Conservation (phyloP, 2,113 vertebrate genomes). For the Psettodes erumei region DNA sequence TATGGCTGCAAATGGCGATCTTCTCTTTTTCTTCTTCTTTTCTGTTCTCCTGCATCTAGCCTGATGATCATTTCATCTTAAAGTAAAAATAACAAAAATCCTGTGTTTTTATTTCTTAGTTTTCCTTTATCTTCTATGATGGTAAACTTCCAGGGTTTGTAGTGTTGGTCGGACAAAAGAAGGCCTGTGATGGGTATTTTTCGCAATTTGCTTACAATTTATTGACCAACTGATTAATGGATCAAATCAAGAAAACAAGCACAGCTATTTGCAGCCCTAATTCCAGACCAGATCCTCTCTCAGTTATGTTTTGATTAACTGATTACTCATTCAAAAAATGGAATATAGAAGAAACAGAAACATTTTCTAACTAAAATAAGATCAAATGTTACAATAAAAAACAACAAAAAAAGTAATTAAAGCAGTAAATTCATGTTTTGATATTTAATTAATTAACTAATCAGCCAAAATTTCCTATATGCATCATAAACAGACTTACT, state of each 20-base stretch:
- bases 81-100: neutral
- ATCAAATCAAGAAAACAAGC: neutral
- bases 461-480: no score
- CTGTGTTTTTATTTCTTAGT: neutral
- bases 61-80: neutral
- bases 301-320: neutral
- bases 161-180: neutral
- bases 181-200: neutral
- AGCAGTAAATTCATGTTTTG: no score
- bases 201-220: neutral
- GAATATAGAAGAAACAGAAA: neutral
- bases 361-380: neutral
- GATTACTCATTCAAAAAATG: neutral
- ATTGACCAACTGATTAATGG: neutral
- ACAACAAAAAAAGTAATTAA: neutral
- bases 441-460: no score
- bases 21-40: no score
- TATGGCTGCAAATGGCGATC: neutral
- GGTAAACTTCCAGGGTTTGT: neutral
- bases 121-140: neutral
- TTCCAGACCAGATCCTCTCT: neutral
- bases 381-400: neutral
- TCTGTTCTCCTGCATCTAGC: no score
- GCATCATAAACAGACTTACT: neutral
- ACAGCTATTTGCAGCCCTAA: neutral